These are phyloP conservation scores for Charina bottae DNA, from an alignment of 2,113 vertebrate species.

Conservation along the genomic window DNA sequence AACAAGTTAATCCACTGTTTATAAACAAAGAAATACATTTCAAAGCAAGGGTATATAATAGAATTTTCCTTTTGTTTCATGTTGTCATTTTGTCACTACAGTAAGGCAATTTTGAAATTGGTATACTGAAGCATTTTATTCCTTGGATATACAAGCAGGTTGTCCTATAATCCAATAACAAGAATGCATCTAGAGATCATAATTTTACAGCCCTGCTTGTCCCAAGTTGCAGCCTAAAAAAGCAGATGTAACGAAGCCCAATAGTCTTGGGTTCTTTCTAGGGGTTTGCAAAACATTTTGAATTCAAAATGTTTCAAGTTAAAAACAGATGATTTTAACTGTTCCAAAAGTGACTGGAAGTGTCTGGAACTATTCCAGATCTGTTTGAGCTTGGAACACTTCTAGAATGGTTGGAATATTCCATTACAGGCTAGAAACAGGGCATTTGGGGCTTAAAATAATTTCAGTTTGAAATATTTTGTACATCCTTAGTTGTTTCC, in stretches of 20 bases:
- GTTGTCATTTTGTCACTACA: conserved; percentile 1
- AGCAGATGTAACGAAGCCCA: not conserved
- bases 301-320: not conserved
- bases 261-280: not conserved
- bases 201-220: not conserved
- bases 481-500: not conserved
- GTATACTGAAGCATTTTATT: not conserved
- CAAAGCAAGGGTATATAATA: not conserved
- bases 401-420: not conserved
- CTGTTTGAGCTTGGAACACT: not conserved
- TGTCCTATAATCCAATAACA: not conserved
- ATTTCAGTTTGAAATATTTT: not conserved
- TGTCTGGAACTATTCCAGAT: not conserved
- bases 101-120: conserved; percentile 18
- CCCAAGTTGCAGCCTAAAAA: not conserved
- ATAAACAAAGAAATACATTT: not conserved
- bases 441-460: not conserved
- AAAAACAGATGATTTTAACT: not conserved
- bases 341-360: not conserved
- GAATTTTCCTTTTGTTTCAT: not conserved
- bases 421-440: not conserved
- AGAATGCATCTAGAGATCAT: not conserved
- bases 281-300: not conserved
- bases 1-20: conserved; percentile 7
- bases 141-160: not conserved